Percentiles rank a stretch among this genome's conserved stretches.
phyloP scores from a whole-genome alignment of 2,797 vertebrate species.

The Ficedula albicollis region DNA sequence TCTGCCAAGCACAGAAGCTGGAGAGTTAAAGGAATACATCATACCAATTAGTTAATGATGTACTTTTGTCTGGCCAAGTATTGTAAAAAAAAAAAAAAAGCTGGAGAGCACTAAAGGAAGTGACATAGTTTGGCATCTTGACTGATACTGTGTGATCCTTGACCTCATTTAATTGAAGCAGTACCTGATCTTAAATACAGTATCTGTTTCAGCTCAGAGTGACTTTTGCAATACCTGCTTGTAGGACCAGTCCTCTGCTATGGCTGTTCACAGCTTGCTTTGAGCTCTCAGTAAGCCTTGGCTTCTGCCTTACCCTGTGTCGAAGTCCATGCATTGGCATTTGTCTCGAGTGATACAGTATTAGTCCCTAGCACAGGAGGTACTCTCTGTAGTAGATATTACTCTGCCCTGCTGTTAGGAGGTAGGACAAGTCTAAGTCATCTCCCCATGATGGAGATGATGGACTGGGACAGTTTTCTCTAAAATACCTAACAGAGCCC shows the following conservation, averaged over 20 bases:
- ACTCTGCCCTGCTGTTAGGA: neutral
- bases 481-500: neutral
- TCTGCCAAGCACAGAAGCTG: neutral
- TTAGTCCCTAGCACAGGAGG: neutral
- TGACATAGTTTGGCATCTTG: constrained; percentile 19
- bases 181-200: neutral
- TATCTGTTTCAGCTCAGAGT: neutral
- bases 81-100: neutral
- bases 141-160: neutral
- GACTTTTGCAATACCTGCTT: neutral
- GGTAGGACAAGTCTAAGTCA: neutral
- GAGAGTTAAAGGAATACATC: constrained; percentile 32
- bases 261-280: rapidly evolving
- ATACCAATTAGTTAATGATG: constrained; percentile 35
- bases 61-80: constrained; percentile 19
- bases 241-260: neutral
- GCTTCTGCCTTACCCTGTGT: neutral
- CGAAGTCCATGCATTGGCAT: neutral
- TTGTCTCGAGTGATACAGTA: rapidly evolving
- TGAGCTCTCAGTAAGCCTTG: neutral
- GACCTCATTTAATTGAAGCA: constrained; percentile 19
- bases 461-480: neutral
- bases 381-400: neutral
- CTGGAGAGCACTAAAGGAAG: constrained; percentile 41
- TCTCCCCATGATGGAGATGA: too few relatives aligned